Percentiles rank a stretch among this genome's conserved stretches.
phyloP scores from a whole-genome alignment of 1,140 invertebrate genomes.

The Hylyphantes graminicola region DNA sequence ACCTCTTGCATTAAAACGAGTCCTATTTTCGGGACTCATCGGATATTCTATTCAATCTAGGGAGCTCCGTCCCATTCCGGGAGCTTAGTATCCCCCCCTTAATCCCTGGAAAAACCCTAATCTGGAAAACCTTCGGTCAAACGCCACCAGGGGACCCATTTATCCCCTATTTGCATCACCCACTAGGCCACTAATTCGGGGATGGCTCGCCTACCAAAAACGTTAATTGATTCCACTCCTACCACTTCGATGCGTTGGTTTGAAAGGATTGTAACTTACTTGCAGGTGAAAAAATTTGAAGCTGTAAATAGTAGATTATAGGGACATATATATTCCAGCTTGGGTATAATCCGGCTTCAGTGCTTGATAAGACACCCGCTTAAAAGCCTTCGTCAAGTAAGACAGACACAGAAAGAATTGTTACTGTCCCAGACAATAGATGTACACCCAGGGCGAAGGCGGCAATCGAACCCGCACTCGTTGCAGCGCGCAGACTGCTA shows the following conservation, averaged over 20 bases:
- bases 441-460: too few relatives aligned
- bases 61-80: conserved; percentile 23
- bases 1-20: conserved; percentile 40
- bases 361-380: too few relatives aligned
- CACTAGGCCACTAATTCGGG: conserved; percentile 49
- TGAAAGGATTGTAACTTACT: too few relatives aligned
- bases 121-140: conserved; percentile 46
- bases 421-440: too few relatives aligned
- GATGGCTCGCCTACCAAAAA: conserved; percentile 48
- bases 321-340: too few relatives aligned
- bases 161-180: conserved; percentile 54
- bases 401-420: too few relatives aligned
- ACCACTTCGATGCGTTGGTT: neutral
- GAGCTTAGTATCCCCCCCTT: conserved; percentile 37
- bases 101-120: conserved; percentile 50
- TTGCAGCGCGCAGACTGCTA: too few relatives aligned
- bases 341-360: too few relatives aligned
- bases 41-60: conserved; percentile 18
- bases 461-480: too few relatives aligned
- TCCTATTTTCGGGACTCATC: conserved; percentile 38
- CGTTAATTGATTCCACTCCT: conserved; percentile 49
- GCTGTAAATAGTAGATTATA: too few relatives aligned
- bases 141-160: conserved; percentile 54
- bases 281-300: too few relatives aligned
- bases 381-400: too few relatives aligned